Evolutionary conservation across 2,797 vertebrate species (phyloP).

Genomic region (Crypturellus tataupa): DNA sequence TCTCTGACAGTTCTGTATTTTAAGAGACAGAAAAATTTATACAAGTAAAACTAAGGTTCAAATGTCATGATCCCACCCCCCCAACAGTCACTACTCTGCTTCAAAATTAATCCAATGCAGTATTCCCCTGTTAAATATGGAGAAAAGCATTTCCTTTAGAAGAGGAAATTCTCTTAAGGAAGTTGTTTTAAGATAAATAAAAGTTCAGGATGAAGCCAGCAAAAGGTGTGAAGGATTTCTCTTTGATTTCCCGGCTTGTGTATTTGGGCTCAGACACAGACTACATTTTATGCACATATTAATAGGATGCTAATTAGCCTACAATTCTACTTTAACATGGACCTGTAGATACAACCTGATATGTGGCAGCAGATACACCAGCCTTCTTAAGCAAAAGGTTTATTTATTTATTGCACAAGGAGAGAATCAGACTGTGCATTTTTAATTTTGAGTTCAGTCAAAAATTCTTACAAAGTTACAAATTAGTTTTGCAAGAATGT

Average conservation of each 20-base stretch:
- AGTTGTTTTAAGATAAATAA: conserved; percentile 82
- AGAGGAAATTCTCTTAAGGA: conserved; percentile 83
- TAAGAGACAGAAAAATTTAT: neutral
- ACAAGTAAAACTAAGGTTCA: neutral
- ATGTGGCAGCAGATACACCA: conserved; percentile 61
- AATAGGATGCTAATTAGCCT: conserved; percentile 81
- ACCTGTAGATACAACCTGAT: conserved; percentile 49
- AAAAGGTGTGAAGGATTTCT: conserved; percentile 79
- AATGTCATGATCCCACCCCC: neutral
- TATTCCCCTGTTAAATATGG: conserved; percentile 76
- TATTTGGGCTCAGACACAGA: conserved; percentile 84
- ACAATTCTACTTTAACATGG: conserved; percentile 67
- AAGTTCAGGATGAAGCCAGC: conserved; percentile 80
- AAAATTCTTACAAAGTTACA: neutral
- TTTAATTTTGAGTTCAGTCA: neutral
- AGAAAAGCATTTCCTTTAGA: conserved; percentile 77
- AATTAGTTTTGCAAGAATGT: neutral
- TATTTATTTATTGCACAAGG: neutral
- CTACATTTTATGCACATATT: conserved; percentile 81
- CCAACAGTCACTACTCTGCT: neutral
- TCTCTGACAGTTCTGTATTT: neutral
- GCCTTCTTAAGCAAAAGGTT: neutral
- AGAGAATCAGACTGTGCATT: neutral
- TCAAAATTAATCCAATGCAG: conserved; percentile 55
- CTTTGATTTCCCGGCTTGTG: conserved; percentile 88